phyloP scores from a whole-genome alignment of 2,797 vertebrate species.

The Avahi laniger region DNA sequence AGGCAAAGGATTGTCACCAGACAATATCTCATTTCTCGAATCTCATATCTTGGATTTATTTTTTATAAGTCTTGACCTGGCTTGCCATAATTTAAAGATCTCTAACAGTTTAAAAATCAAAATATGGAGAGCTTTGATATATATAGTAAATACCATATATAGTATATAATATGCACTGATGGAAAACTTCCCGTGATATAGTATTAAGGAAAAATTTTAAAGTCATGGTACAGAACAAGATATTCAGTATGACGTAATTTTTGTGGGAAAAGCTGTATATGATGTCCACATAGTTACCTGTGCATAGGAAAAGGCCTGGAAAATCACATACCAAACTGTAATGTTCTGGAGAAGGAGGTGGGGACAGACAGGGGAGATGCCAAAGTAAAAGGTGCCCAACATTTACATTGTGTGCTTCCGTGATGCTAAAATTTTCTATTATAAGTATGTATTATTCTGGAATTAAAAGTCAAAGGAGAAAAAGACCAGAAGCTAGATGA shows the following conservation, averaged over 20 bases:
- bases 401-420: neutral
- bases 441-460: neutral
- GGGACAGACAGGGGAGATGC: neutral
- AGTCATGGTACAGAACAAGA: neutral
- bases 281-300: neutral
- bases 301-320: neutral
- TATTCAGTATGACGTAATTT: neutral
- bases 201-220: neutral
- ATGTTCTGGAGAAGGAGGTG: neutral
- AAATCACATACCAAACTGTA: neutral
- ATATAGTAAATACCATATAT: neutral
- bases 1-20: neutral
- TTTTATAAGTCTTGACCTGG: neutral
- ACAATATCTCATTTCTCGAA: neutral
- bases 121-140: neutral
- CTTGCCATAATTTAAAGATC: constrained; percentile 18
- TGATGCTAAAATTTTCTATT: neutral
- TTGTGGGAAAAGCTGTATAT: neutral
- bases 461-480: neutral
- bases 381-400: neutral
- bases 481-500: neutral
- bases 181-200: neutral
- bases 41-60: neutral
- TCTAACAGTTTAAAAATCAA: neutral
- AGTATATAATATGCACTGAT: neutral